These are phyloP conservation scores for Champsocephalus gunnari DNA, from an alignment of 2,797 vertebrate species.

Conservation along the genomic window DNA sequence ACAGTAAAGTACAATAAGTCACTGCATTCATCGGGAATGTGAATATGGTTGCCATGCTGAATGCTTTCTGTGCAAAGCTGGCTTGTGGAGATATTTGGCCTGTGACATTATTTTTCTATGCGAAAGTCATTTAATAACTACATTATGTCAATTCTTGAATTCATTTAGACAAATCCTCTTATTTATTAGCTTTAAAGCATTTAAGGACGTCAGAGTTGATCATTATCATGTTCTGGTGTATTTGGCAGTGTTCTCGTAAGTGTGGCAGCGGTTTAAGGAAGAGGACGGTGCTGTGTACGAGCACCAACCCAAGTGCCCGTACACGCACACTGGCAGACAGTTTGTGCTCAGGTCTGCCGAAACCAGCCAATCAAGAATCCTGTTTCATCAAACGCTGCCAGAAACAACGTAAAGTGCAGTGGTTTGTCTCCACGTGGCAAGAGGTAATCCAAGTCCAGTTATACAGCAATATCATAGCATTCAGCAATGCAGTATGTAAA, in stretches of 20 bases:
- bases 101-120: slow-evolving; percentile 13
- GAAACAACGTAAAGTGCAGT: slow-evolving; percentile 89
- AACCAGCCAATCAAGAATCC: slow-evolving; percentile 86
- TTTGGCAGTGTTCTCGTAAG: slow-evolving; percentile 88
- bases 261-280: slow-evolving; percentile 90
- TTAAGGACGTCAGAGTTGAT: neutral
- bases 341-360: slow-evolving; percentile 80
- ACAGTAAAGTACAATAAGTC: slow-evolving; percentile 38
- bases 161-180: neutral
- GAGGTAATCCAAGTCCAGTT: slow-evolving; percentile 76
- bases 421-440: slow-evolving; percentile 91
- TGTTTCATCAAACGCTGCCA: slow-evolving; percentile 89
- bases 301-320: slow-evolving; percentile 67
- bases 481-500: neutral
- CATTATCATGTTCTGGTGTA: slow-evolving; percentile 8
- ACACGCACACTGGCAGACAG: slow-evolving; percentile 77
- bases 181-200: neutral
- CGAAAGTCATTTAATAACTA: neutral
- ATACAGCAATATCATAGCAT: neutral
- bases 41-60: slow-evolving; percentile 21
- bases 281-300: slow-evolving; percentile 85
- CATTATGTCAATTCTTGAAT: slow-evolving; percentile 10
- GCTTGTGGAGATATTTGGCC: slow-evolving; percentile 21
- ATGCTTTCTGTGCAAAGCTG: slow-evolving; percentile 18
- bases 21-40: slow-evolving; percentile 40